Evolutionary conservation across 2,113 vertebrate species (phyloP).

Genomic region (Albula goreensis): DNA sequence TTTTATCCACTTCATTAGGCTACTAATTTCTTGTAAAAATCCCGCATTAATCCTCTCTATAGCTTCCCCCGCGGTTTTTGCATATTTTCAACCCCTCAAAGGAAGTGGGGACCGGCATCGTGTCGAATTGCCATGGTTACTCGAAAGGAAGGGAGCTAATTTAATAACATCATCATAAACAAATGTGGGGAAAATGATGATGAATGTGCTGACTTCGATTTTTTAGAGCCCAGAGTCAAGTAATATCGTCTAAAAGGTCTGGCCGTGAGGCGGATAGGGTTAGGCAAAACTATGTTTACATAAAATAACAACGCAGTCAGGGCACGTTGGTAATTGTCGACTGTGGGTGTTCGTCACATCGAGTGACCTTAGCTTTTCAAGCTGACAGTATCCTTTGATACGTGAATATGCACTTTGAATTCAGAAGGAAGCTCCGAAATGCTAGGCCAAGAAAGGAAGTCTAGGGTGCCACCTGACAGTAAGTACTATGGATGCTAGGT

Average conservation of each 20-base stretch:
- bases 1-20: constrained; percentile 92
- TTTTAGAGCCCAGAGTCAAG: not conserved
- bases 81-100: constrained; percentile 72
- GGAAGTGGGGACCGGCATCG: constrained; percentile 64
- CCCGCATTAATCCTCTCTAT: constrained; percentile 84
- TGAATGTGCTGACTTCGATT: constrained; percentile 60
- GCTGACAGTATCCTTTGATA: not conserved
- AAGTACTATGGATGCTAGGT: not conserved
- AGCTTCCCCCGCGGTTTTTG: constrained; percentile 79
- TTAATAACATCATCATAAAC: constrained; percentile 65
- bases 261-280: not conserved
- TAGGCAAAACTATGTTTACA: not conserved
- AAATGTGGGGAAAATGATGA: constrained; percentile 58
- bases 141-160: constrained; percentile 64
- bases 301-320: not conserved
- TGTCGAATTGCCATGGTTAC: constrained; percentile 72
- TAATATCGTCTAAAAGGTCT: not conserved
- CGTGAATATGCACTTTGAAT: not conserved
- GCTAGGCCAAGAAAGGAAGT: no score
- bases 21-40: constrained; percentile 91
- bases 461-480: not conserved
- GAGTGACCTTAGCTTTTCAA: not conserved
- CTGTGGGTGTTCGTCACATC: not conserved
- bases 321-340: not conserved
- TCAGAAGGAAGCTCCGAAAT: not conserved